Percentiles rank a stretch among this genome's conserved stretches.
Evolutionary conservation across 2,888 invertebrate genomes (phyloP).

Genomic region (Cryptocephalus moraei): DNA sequence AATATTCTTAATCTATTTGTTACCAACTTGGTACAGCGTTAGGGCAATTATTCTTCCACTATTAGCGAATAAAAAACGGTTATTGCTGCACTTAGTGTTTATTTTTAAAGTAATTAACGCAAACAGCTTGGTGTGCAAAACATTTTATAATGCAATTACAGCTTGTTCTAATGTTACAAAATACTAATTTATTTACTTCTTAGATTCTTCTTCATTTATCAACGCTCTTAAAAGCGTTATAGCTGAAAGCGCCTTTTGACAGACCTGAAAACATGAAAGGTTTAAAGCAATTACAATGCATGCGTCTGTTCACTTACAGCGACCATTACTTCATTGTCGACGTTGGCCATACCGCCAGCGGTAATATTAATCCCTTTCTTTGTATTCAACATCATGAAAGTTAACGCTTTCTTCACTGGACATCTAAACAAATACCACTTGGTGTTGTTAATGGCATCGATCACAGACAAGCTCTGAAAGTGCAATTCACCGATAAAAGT

Average conservation of each 20-base stretch:
- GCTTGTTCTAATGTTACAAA: too few species aligned
- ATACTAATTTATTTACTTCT: too few species aligned
- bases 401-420: conserved; percentile 10
- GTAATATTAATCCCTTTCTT: conserved; percentile 11
- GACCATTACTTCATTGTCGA: conserved; percentile 14
- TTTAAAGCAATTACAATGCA: not conserved
- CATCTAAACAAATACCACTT: conserved; percentile 16
- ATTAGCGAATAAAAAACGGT: too few species aligned
- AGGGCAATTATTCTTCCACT: too few species aligned
- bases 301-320: conserved; percentile 4
- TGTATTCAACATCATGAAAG: conserved; percentile 11
- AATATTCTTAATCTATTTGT: too few species aligned
- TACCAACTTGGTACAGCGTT: too few species aligned
- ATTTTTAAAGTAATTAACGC: too few species aligned
- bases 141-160: too few species aligned
- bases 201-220: not conserved
- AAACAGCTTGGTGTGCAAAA: too few species aligned
- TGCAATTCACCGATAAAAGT: not conserved
- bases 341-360: conserved; percentile 11
- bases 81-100: too few species aligned
- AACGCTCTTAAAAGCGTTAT: conserved; percentile 4
- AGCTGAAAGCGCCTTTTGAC: conserved; percentile 3
- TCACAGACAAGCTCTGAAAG: conserved; percentile 11
- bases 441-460: conserved; percentile 10
- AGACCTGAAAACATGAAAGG: conserved; percentile 1